Percentiles rank a stretch among this genome's conserved stretches.
phyloP scores from a whole-genome alignment of 1,140 invertebrate species.

The Trissolcus basalis region DNA sequence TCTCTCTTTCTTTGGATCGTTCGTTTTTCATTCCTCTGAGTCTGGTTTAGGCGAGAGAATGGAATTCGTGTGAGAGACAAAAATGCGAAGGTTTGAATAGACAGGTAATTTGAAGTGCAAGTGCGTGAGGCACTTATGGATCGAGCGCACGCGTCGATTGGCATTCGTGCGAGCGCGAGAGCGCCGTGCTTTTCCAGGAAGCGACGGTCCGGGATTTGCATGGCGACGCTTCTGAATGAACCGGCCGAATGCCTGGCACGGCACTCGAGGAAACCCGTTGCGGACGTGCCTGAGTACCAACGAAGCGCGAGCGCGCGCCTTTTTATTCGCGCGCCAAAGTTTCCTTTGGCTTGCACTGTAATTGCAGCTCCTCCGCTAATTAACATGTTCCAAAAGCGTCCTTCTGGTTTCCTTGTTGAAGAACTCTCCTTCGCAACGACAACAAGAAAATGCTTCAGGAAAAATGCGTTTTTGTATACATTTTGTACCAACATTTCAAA shows the following conservation, averaged over 20 bases:
- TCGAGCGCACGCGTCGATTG: conserved; percentile 23
- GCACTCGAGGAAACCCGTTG: conserved; percentile 14
- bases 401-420: no score
- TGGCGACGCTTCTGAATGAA: conserved; percentile 46
- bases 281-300: neutral
- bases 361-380: no score
- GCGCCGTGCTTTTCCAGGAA: conserved; percentile 31
- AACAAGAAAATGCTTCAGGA: no score
- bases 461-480: no score
- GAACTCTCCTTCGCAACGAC: no score
- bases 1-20: no score
- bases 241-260: conserved; percentile 9
- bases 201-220: conserved; percentile 25
- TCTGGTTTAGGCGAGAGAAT: no score
- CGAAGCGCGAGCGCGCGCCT: no score
- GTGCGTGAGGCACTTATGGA: conserved; percentile 13
- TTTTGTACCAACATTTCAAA: no score
- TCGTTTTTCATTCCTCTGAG: no score
- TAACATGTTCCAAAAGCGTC: no score
- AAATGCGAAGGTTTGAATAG: neutral
- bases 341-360: neutral
- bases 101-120: conserved; percentile 13
- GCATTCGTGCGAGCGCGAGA: conserved; percentile 25
- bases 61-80: neutral
- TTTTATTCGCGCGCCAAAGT: conserved; percentile 1